These are phyloP conservation scores for Clepsis dumicolana DNA, from an alignment of 2,888 invertebrate species.

Conservation along the genomic window DNA sequence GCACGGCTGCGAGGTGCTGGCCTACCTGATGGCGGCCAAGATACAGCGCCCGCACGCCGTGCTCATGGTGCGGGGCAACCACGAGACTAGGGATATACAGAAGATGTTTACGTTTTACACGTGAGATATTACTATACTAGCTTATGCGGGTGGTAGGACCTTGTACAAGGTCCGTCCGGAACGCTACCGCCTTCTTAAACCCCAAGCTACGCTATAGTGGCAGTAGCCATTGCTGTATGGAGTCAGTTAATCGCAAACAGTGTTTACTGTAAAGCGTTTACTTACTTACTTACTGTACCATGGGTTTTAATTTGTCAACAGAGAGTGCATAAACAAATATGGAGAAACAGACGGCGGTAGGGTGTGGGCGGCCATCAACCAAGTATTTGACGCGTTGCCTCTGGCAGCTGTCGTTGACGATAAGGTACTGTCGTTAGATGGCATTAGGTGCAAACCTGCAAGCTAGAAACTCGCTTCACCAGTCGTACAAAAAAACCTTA, in stretches of 20 bases:
- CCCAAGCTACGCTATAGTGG: no score
- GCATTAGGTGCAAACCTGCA: background rate
- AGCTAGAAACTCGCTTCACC: no score
- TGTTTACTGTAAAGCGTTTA: no score
- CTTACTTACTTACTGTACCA: background rate
- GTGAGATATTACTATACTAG: no score
- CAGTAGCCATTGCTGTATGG: no score
- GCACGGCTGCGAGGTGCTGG: conserved; percentile 89
- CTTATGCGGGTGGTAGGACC: no score
- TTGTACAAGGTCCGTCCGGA: no score
- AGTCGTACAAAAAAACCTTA: no score
- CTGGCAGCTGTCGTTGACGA: conserved; percentile 91
- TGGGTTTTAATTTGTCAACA: conserved; percentile 56
- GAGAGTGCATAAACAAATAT: conserved; percentile 90
- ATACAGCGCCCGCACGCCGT: conserved; percentile 88
- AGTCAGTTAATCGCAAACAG: no score
- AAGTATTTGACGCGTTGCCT: conserved; percentile 90
- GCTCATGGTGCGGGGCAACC: conserved; percentile 89
- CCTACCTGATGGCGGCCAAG: conserved; percentile 90
- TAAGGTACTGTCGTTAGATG: conserved; percentile 68
- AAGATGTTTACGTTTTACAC: conserved; percentile 90
- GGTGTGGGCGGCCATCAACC: conserved; percentile 90
- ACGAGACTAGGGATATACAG: conserved; percentile 91
- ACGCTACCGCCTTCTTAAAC: no score
- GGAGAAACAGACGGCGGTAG: conserved; percentile 87